Conservation (phyloP, 2,113 vertebrate species). For the Corapipo altera region DNA sequence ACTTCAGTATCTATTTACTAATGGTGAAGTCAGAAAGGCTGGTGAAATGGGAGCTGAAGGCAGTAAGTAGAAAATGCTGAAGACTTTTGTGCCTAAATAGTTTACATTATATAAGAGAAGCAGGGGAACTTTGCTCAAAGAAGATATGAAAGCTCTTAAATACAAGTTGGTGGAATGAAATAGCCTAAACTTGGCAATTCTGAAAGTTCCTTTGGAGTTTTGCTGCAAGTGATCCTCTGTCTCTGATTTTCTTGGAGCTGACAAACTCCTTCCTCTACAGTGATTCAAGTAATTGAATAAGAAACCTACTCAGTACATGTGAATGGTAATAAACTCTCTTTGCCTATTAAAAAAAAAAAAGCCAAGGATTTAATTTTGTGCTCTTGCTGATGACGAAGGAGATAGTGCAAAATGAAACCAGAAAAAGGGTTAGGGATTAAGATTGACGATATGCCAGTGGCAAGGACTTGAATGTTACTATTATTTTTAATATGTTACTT, state of each 20-base stretch:
- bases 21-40: slow-evolving; percentile 51
- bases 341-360: background rate
- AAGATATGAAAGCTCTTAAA: slow-evolving; percentile 34
- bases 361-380: background rate
- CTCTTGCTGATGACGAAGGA: background rate
- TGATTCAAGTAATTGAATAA: background rate
- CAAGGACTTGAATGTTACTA: background rate
- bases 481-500: background rate
- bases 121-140: background rate
- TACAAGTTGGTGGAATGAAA: background rate
- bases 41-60: slow-evolving; percentile 28
- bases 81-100: slow-evolving; percentile 36
- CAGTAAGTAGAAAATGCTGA: slow-evolving; percentile 30
- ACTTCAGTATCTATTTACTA: slow-evolving; percentile 61
- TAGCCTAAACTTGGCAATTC: background rate
- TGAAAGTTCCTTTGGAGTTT: background rate
- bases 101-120: slow-evolving; percentile 36
- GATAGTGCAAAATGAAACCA: background rate
- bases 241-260: background rate
- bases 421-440: background rate
- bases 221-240: background rate
- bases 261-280: background rate
- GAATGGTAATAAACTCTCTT: background rate
- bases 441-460: background rate
- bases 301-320: background rate